Conservation (phyloP, 2,888 invertebrate genomes). For the Lobophora halterata region DNA sequence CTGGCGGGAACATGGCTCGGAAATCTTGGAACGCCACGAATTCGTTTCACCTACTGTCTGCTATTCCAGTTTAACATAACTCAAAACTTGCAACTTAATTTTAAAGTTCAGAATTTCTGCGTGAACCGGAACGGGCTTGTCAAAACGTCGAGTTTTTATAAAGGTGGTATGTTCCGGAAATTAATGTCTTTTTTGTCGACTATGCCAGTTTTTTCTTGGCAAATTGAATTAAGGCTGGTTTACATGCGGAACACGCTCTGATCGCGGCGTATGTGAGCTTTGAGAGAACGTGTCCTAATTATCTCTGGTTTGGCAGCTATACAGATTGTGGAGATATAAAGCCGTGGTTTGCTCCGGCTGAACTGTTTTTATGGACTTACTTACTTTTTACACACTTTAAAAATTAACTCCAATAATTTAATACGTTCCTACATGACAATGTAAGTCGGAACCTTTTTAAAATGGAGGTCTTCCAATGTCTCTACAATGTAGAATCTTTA, state of each 20-base stretch:
- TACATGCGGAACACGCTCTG: slow-evolving; percentile 15
- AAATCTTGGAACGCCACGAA: slow-evolving; percentile 47
- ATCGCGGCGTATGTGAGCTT: slow-evolving; percentile 13
- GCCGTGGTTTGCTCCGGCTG: neutral
- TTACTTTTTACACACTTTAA: too few relatives aligned
- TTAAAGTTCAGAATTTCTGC: slow-evolving; percentile 8
- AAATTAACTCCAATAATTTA: too few relatives aligned
- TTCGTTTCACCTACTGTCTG: slow-evolving; percentile 30
- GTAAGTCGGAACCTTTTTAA: too few relatives aligned
- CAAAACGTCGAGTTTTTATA: slow-evolving; percentile 26
- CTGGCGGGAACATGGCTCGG: slow-evolving; percentile 36
- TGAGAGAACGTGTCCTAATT: slow-evolving; percentile 14
- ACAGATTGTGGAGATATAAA: slow-evolving; percentile 14
- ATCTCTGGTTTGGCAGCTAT: slow-evolving; percentile 9
- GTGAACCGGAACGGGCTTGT: slow-evolving; percentile 19
- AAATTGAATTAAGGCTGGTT: slow-evolving; percentile 29
- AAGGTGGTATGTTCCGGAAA: slow-evolving; percentile 25
- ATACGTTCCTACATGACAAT: too few relatives aligned
- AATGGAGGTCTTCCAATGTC: too few relatives aligned
- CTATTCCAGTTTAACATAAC: slow-evolving; percentile 5
- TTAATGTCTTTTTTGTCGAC: slow-evolving; percentile 25
- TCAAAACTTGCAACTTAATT: slow-evolving; percentile 9
- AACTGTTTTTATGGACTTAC: too few relatives aligned
- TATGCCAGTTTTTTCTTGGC: slow-evolving; percentile 18
- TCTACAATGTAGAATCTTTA: too few relatives aligned